Base-by-base conservation (phyloP, 2,888 invertebrate species). In the Apodemia arnacis region DNA sequence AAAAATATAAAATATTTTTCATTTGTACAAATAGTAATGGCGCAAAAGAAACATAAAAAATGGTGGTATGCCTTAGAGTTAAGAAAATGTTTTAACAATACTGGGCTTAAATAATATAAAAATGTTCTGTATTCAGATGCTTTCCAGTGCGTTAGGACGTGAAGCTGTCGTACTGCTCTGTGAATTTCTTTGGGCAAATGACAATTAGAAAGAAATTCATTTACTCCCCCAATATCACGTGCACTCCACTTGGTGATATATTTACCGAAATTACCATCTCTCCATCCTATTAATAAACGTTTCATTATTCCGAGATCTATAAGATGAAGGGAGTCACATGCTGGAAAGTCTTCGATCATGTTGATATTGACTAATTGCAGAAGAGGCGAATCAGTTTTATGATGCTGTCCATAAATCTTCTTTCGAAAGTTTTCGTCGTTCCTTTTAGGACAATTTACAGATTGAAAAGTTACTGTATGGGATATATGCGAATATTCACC, bases 241-340 rank as follows among this genome's bases (percentile, higher is more conserved):
- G 85, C 63, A 59, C 83, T 63, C 91, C 84, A 88, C 77, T 90
- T 91, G 15, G 90, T 91, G 2, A 79, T 21, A 13, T 79, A 21
- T 31, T 80, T 93, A 4, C 87, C 89, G 44, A 93, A 89, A 79
- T 91, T 91, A 6, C 91, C 93, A 59, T 91, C 86, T 10, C 89
- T 44, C 91, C 90, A 92, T n/a, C 91, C 92, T 13, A 85, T 38
- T 4, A 93, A 76, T 34, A 91, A 77, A 41, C 91, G 80, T 74
- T 93, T 93, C 91, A 91, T 90, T 13, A 93, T 44, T 4, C 91
- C 93, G n/a, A 93, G 73, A 75, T 92, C 87, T 41, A 92, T 85
- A 0, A 92, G 44, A 44, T 91, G 93, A 7, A 92, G 70, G 0
- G 90, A 93, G 81, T 93, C 92, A 11, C 31, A 31, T 8, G 92